These are phyloP conservation scores for Drosophila parabipectinata DNA, from an alignment of 1,140 invertebrate genomes.

Conservation along the genomic window DNA sequence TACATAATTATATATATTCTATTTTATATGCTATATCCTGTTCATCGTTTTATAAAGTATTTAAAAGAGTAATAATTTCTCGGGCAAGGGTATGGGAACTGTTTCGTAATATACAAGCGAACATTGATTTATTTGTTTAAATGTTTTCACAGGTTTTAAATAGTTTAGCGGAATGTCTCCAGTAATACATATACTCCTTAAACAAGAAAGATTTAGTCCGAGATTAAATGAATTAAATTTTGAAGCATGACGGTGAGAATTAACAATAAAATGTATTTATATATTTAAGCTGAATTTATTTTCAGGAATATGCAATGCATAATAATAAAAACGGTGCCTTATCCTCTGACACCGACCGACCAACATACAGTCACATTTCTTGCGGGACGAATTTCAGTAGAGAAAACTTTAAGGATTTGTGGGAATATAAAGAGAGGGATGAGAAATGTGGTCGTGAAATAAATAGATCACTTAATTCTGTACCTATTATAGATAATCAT, in stretches of 20 bases:
- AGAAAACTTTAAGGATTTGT: conserved; percentile 44
- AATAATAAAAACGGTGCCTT: conserved; percentile 90
- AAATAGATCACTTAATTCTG: conserved; percentile 17
- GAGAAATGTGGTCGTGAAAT: conserved; percentile 9
- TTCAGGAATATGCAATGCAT: conserved; percentile 83
- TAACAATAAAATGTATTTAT: not conserved
- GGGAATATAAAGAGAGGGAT: conserved; percentile 16
- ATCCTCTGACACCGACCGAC: conserved; percentile 94
- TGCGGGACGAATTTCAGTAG: conserved; percentile 79
- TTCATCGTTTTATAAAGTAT: too few species aligned
- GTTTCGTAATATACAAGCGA: not conserved
- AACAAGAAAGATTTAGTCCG: not conserved
- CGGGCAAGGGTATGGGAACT: too few species aligned
- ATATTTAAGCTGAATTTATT: conserved; percentile 18
- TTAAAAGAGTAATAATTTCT: too few species aligned
- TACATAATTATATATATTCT: too few species aligned
- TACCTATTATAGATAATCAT: conserved; percentile 24
- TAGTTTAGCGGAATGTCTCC: conserved; percentile 33
- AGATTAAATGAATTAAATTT: conserved; percentile 26
- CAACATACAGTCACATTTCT: conserved; percentile 86
- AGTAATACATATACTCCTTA: not conserved
- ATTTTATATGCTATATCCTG: too few species aligned
- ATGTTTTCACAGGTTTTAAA: conserved; percentile 10
- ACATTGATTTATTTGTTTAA: conserved; percentile 1
- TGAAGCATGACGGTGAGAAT: conserved; percentile 66